phyloP scores from a whole-genome alignment of 2,888 invertebrate species.

The Ectemnius lituratus region DNA sequence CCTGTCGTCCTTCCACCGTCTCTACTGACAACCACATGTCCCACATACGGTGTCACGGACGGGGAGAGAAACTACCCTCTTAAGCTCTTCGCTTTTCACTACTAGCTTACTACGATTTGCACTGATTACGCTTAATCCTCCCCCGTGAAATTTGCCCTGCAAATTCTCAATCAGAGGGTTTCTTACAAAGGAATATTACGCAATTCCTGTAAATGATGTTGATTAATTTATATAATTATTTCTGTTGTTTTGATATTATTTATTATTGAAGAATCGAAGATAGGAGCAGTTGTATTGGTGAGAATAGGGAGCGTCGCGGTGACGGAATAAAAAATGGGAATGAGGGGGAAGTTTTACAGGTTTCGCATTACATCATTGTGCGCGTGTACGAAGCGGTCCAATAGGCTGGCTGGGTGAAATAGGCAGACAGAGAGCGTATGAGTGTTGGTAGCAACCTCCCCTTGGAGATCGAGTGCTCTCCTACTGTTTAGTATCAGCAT shows the following conservation, averaged over 20 bases:
- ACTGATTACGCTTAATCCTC: slow-evolving; percentile 4
- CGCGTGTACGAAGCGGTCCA: slow-evolving; percentile 60
- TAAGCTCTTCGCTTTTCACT: too few relatives aligned
- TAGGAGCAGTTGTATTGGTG: too few relatives aligned
- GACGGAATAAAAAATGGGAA: slow-evolving; percentile 48
- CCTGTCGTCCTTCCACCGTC: neutral
- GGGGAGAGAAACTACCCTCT: neutral
- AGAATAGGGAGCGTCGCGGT: neutral
- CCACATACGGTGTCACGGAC: too few relatives aligned
- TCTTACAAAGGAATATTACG: neutral
- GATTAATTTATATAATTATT: too few relatives aligned
- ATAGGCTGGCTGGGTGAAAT: slow-evolving; percentile 52
- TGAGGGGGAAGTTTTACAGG: slow-evolving; percentile 62
- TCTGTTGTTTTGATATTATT: too few relatives aligned
- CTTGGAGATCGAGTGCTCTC: too few relatives aligned
- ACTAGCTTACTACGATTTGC: neutral
- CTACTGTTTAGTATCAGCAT: slow-evolving; percentile 40
- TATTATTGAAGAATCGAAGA: too few relatives aligned
- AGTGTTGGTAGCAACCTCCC: slow-evolving; percentile 26
- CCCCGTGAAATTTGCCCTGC: neutral
- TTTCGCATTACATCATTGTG: slow-evolving; percentile 72
- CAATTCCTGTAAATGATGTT: too few relatives aligned
- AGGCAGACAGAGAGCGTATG: slow-evolving; percentile 46
- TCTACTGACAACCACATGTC: too few relatives aligned
- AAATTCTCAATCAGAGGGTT: neutral